Conservation (phyloP, 2,797 vertebrate species). For the Typhlichthys subterraneus region DNA sequence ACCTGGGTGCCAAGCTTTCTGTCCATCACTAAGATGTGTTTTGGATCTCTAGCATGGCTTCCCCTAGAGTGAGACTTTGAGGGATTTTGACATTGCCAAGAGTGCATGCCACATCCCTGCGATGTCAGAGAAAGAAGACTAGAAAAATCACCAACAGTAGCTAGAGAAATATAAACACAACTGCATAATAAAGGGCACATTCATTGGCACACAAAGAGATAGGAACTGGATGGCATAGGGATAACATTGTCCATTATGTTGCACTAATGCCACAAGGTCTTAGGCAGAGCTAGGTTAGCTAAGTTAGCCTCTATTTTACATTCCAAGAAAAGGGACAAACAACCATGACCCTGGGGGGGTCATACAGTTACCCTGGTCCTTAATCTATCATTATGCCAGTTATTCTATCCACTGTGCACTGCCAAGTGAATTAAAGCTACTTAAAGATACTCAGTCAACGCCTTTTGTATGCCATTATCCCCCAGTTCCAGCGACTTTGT, state of each 20-base stretch:
- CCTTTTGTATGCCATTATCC: conserved; percentile 72
- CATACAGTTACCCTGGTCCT: conserved; percentile 63
- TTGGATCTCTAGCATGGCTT: conserved; percentile 68
- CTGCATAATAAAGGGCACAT: conserved; percentile 69
- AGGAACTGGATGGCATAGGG: conserved; percentile 49
- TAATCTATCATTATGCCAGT: conserved; percentile 67
- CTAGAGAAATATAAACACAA: conserved; percentile 76
- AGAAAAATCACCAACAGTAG: conserved; percentile 59
- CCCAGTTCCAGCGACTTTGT: conserved; percentile 70
- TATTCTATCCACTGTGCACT: conserved; percentile 64
- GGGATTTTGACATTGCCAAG: conserved; percentile 73
- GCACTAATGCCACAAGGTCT: conserved; percentile 49
- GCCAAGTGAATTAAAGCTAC: conserved; percentile 70
- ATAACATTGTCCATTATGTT: conserved; percentile 56
- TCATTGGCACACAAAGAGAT: conserved; percentile 68
- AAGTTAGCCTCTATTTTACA: conserved; percentile 61
- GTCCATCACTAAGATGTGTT: conserved; percentile 67
- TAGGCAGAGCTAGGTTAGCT: conserved; percentile 44
- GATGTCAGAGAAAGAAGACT: conserved; percentile 70
- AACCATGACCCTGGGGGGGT: conserved; percentile 54
- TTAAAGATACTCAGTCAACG: conserved; percentile 70
- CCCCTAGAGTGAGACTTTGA: conserved; percentile 65
- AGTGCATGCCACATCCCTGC: conserved; percentile 57
- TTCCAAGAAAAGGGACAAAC: conserved; percentile 57
- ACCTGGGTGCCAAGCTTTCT: conserved; percentile 60